Base-by-base conservation (phyloP, 2,888 invertebrate genomes). In the Vandiemenella viatica region DNA sequence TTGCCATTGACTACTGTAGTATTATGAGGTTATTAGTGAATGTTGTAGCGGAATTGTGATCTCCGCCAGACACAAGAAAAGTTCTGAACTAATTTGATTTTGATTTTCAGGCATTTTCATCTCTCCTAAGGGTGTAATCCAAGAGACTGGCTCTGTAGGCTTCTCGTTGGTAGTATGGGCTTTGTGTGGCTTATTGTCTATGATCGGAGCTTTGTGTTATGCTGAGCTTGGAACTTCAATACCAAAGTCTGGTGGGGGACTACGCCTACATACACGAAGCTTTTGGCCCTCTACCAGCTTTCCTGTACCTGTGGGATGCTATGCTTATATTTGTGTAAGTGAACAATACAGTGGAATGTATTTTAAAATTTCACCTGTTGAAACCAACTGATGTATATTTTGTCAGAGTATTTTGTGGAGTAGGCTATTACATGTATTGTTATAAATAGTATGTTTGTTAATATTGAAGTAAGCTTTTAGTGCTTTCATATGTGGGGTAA, bases 231-330 rank as follows among this genome's bases (percentile, higher is more conserved):
- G 84, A 60, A 84, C 84, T 16, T 74, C 80, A 17, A 82, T 97
- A 61, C 87, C 91, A 4, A 86, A 90, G 62, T 93, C 92, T 51
- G 96, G 96, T 18, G 96, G 95, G n/a, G 2, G 96, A 97, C 69
- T 97, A 97, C 66, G 92, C 93, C 26, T 97, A 97, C 61, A 93
- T 97, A 55, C 76, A 81, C 60, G 85, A 92, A 66, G 88, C 95
- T 1, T 96, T 82, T 63, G 96, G 96, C 20, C 76, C 85, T 2
- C 66, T 97, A 49, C 91, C 90, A 15, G 88, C 95, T 0, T 97
- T 97, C 65, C 71, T 98, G 13, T 96, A 90, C 64, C 71, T 97
- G 13, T 97, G 97, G 96, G 91, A 91, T 63, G 92, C 95, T n/a
- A 85, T 90, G 70, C 74, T 95, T 60, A 88, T 96, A 53, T 92